Percentiles rank a stretch among this genome's conserved stretches.
Conservation (phyloP, 2,113 vertebrate species). For the Coreoperca whiteheadi region DNA sequence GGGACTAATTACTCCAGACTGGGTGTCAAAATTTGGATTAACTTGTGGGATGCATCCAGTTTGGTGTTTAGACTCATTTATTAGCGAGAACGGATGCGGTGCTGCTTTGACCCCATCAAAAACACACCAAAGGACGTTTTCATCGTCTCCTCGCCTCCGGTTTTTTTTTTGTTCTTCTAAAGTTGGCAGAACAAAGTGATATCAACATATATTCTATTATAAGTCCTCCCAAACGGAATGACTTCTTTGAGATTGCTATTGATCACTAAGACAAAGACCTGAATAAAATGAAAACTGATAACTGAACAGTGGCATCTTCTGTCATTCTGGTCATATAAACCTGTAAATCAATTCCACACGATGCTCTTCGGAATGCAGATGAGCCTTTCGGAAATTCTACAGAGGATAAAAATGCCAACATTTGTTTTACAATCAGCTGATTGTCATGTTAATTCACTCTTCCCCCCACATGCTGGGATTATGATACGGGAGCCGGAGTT, state of each 20-base stretch:
- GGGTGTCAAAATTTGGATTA: conserved; percentile 72
- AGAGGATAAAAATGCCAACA: conserved; percentile 42
- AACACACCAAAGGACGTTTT: conserved; percentile 31
- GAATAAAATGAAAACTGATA: conserved; percentile 45
- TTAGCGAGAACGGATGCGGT: conserved; percentile 8
- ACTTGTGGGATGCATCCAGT: conserved; percentile 62
- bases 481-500: conserved; percentile 46
- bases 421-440: conserved; percentile 70
- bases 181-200: conserved; percentile 57
- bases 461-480: conserved; percentile 8
- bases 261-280: conserved; percentile 60
- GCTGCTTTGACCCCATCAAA: conserved; percentile 59
- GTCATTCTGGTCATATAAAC: conserved; percentile 46
- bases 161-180: neutral
- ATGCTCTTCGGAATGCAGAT: conserved; percentile 44
- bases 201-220: conserved; percentile 49
- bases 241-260: conserved; percentile 62
- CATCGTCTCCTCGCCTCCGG: neutral
- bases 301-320: conserved; percentile 30
- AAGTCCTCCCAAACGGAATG: conserved; percentile 33
- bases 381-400: conserved; percentile 8
- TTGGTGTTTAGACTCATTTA: conserved; percentile 53
- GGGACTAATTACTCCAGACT: conserved; percentile 80
- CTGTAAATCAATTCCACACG: conserved; percentile 33
- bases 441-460: conserved; percentile 66